phyloP scores from a whole-genome alignment of 2,113 vertebrate genomes.

The Melanerpes aurifrons region DNA sequence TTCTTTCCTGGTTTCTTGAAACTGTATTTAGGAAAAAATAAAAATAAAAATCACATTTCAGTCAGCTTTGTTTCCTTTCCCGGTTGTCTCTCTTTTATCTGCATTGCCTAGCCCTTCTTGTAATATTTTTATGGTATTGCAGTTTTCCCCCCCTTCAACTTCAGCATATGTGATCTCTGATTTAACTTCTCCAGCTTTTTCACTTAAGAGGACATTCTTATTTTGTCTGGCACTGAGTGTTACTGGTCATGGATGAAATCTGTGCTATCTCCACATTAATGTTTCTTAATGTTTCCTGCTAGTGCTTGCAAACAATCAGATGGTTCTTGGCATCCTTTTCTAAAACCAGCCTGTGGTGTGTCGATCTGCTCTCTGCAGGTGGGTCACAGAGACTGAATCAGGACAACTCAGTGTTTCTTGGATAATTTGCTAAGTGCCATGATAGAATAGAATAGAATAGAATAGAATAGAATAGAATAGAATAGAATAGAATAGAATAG shows the following conservation, averaged over 20 bases:
- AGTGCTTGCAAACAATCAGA: neutral
- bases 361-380: neutral
- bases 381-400: neutral
- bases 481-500: too few species aligned
- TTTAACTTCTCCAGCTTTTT: neutral
- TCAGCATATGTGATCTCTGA: neutral
- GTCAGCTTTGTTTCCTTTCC: fast-evolving
- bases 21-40: neutral
- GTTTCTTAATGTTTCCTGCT: neutral
- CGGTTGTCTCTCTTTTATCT: neutral
- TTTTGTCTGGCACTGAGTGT: neutral
- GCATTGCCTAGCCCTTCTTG: neutral
- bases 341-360: neutral
- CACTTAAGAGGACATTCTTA: neutral
- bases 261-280: neutral
- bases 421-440: neutral
- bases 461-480: too few species aligned
- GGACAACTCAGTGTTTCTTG: neutral
- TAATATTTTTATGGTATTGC: neutral
- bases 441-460: too few species aligned
- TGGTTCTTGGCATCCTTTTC: neutral
- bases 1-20: neutral
- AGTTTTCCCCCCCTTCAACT: neutral
- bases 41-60: neutral
- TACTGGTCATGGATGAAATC: neutral